These are phyloP conservation scores for Ammodytes marinus DNA, from an alignment of 2,113 vertebrate species.

Conservation along the genomic window DNA sequence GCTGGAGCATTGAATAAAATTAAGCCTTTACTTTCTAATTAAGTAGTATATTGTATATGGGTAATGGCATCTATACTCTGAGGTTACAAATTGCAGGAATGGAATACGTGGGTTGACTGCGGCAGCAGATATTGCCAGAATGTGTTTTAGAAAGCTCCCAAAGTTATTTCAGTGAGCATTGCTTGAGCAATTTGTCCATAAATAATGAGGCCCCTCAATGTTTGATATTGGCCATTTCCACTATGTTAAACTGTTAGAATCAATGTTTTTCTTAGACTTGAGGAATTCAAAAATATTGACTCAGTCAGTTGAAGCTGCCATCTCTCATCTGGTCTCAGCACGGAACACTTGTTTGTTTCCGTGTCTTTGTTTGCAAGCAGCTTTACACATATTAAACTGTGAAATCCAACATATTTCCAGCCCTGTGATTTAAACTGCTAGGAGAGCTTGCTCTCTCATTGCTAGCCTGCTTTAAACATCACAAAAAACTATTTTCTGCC, in stretches of 20 bases:
- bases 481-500: not conserved
- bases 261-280: not conserved
- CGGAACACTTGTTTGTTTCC: not conserved
- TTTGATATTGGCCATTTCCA: conserved; percentile 10
- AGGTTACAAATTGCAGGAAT: not conserved
- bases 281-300: conserved; percentile 1
- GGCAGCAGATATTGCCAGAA: not conserved
- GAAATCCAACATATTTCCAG: not conserved
- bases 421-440: not conserved
- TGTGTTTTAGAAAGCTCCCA: not conserved
- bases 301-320: not conserved
- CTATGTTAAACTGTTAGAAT: conserved; percentile 3
- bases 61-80: not conserved
- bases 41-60: not conserved
- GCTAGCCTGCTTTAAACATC: conserved; percentile 5
- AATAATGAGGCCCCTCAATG: not conserved
- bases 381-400: not conserved
- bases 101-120: not conserved
- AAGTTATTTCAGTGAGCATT: not conserved
- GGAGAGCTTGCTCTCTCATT: not conserved
- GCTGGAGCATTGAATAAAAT: not conserved
- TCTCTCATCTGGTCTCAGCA: not conserved
- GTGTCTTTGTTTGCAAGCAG: not conserved
- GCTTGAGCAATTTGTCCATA: not conserved
- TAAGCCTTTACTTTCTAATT: conserved; percentile 14